Base-by-base conservation (phyloP, 2,797 vertebrate genomes). In the Acipenser ruthenus region DNA sequence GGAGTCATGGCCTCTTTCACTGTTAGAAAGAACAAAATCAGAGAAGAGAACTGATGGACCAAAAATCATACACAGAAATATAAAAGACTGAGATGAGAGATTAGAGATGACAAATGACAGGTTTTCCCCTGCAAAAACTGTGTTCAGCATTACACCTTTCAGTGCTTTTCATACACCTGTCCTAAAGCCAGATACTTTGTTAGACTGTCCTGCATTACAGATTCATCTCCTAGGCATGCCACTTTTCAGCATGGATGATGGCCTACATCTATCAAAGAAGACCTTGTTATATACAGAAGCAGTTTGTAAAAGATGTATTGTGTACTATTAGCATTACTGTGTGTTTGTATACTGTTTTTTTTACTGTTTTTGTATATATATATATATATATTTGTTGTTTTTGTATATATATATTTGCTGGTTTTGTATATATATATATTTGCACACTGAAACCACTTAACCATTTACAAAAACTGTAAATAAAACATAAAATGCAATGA, bases 1-100 rank as follows among this genome's bases (percentile, higher is more conserved):
- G 94, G 93, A 72, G 73, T 73, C 93, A 97, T 86, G 70, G 95
- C 94, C 72, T 92, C 88, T 69, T 75, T 90, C 70, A 98, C 96
- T 96, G 71, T 2, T 76, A 80, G 59, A 72, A 74, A 77, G 4
- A 63, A 79, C 78, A 9, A 55, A 55, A 55, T 9, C 52, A 55
- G 0, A 55, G 23, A 37, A 37, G 23, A 37, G 23, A 37, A 37
- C 2, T 37, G 23, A 37, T 4, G 4, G 23, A 37, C 23, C 23
- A 37, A 37, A 37, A 37, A 37, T 37, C 23, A 37, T 37, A 37
- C 50, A 68, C 37, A 74, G 1, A 70, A 5, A 70, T 51, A 59
- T 11, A 51, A 3, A 52, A 18, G n/a, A 62, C 51, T 50, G 59
- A 53, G 13, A 66, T 71, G 69, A 77, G 79, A 78, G 77, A 67